Base-by-base conservation (phyloP, 2,888 invertebrate genomes). In the Ophion obscuratus region DNA sequence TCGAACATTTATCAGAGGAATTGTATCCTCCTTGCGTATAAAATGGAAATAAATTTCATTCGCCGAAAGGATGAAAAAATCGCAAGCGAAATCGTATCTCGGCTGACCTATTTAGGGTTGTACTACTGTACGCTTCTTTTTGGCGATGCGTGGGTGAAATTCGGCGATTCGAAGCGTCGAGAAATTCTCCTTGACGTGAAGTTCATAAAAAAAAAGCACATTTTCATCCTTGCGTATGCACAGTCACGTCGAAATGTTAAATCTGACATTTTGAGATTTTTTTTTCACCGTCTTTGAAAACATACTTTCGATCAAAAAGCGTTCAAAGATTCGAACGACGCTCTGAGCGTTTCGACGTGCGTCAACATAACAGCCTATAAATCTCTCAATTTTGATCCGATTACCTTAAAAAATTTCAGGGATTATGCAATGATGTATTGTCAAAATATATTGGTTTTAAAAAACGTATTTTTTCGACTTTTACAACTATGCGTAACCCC, bases 101-200 rank as follows among this genome's bases (percentile, higher is more conserved):
- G 77, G 71, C 77, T 66, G 77, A 77, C 59, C 59, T 24, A 66
- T 71, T 71, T 66, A 44, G 71, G 59, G 40, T 47, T 44, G 70
- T 59, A 83, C 71, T 17, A 83, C 82, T 77, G 36, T 24, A 27
- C 24, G 14, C 27, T 17, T 31, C 53, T 36, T 71, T 36, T 2
- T 36, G 71, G n/a, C 57, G 17, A 3, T 20, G 7, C 31, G 10
- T 10, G n/a, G 57, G 11, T 57, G 17, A 4, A 31, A 57, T 57
- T 57, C 57, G 31, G 57, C 71, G 44, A 68, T 11, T 44, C 0
- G 20, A 24, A 40, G 20, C 64, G 31, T 44, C 5, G 24, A 20
- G 24, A 24, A 24, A 40, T 68, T 14, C 14, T 31, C 14, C 20
- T 44, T 68, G 5, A 44, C 7, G 11, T 24, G 17, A 68, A 5